phyloP scores from a whole-genome alignment of 1,140 invertebrate genomes.

The Rhizoglyphus robini region DNA sequence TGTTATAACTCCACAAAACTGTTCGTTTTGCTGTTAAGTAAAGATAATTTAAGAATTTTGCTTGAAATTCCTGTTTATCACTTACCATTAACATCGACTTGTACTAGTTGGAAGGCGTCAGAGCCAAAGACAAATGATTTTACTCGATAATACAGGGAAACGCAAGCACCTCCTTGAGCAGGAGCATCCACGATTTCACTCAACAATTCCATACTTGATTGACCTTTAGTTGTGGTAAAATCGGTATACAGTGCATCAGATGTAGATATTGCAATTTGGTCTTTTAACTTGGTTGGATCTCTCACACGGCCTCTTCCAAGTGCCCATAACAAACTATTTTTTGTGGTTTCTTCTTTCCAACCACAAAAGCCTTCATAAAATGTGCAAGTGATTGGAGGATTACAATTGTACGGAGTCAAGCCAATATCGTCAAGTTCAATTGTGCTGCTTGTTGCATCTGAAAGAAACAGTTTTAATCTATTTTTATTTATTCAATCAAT shows the following conservation, averaged over 20 bases:
- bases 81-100: not conserved
- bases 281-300: not conserved
- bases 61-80: not conserved
- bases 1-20: not conserved
- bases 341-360: conserved; percentile 1
- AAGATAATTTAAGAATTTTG: not conserved
- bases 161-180: not conserved
- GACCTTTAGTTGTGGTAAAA: not conserved
- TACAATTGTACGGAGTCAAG: not conserved
- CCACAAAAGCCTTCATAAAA: not conserved
- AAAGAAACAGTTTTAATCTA: too few species aligned
- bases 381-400: not conserved
- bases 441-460: too few species aligned
- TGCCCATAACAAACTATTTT: not conserved
- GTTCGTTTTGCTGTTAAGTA: not conserved
- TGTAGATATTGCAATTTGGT: not conserved
- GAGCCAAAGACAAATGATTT: not conserved
- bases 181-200: not conserved
- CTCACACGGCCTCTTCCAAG: not conserved
- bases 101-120: not conserved
- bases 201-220: conserved; percentile 1
- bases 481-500: too few species aligned
- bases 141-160: not conserved
- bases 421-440: not conserved
- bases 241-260: not conserved